These are phyloP conservation scores for Chloroceryle aenea DNA, from an alignment of 2,113 vertebrate genomes.

Conservation along the genomic window DNA sequence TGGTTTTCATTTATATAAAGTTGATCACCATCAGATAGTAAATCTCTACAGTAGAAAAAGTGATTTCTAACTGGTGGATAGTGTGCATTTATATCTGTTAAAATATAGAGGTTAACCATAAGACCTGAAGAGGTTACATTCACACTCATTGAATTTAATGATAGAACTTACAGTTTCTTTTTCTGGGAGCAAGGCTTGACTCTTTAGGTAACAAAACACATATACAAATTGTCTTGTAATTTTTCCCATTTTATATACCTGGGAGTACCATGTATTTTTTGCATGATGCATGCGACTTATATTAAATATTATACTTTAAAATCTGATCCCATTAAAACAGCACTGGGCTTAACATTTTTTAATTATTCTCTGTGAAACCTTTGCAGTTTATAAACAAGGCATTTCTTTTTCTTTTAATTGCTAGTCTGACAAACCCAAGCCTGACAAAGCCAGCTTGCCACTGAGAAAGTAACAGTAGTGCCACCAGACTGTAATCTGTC, in stretches of 20 bases:
- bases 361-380: background rate
- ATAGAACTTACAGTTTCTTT: background rate
- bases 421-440: background rate
- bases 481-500: conserved; percentile 24
- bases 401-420: background rate
- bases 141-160: background rate
- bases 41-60: background rate
- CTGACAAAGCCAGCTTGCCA: background rate
- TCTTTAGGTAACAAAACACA: background rate
- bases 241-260: background rate
- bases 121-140: background rate
- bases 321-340: background rate
- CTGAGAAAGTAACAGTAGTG: background rate
- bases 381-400: background rate
- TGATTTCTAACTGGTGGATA: background rate
- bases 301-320: background rate
- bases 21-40: conserved; percentile 5
- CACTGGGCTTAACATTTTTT: background rate
- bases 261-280: background rate
- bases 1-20: conserved; percentile 17
- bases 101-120: background rate
- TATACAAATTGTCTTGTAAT: background rate
- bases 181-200: background rate
- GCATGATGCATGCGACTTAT: background rate
- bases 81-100: conserved; percentile 6